A percentile compares a stretch with the other conserved stretches of the same genome.
Evolutionary conservation across 2,113 vertebrate species (phyloP).

Genomic region (Smithornis capensis): DNA sequence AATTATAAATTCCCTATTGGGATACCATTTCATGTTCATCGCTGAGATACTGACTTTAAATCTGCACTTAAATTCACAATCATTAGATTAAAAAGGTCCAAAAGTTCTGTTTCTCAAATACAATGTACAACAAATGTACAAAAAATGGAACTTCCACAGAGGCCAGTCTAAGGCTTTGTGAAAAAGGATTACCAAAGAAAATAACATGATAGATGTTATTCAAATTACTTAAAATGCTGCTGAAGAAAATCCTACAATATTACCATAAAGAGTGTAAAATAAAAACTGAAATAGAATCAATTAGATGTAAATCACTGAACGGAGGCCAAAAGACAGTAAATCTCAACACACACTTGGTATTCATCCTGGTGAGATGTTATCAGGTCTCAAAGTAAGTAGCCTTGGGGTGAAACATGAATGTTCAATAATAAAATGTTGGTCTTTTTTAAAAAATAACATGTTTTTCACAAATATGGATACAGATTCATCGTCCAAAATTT

Average conservation of each 20-base stretch:
- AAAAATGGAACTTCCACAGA: background rate
- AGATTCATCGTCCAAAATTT: background rate
- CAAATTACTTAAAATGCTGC: background rate
- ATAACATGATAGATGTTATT: background rate
- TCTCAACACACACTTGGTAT: background rate
- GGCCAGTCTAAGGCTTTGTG: background rate
- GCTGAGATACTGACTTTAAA: background rate
- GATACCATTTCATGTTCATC: background rate
- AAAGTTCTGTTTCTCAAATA: background rate
- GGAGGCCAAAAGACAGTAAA: background rate
- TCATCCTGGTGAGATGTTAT: background rate
- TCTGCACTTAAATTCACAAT: background rate
- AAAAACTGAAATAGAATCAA: background rate
- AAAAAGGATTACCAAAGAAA: background rate
- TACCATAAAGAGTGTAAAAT: background rate
- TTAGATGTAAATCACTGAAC: background rate
- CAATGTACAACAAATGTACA: fast-evolving
- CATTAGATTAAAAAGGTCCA: background rate
- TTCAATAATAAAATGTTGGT: background rate
- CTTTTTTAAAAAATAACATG: background rate
- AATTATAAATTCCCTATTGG: background rate
- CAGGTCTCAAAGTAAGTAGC: background rate
- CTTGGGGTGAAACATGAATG: background rate
- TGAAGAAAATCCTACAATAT: background rate
- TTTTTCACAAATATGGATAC: background rate